Percentiles rank a stretch among this genome's conserved stretches.
Evolutionary conservation across 2,113 vertebrate genomes (phyloP).

Genomic region (Cyanoderma ruficeps): DNA sequence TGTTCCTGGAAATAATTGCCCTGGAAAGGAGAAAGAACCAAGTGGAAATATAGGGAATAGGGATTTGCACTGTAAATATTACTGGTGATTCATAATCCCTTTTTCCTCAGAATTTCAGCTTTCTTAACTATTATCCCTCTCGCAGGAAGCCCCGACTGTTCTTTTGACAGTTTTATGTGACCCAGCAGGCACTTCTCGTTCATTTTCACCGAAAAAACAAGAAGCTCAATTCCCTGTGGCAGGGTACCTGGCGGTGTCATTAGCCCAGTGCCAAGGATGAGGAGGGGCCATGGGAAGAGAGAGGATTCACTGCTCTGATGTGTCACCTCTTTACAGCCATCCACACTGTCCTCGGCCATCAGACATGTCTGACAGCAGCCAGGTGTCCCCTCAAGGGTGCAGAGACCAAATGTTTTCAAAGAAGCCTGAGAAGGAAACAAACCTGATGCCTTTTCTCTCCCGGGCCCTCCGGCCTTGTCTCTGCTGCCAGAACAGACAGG

Average conservation of each 20-base stretch:
- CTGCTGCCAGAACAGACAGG: not conserved
- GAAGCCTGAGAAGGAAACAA: not conserved
- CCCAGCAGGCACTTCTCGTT: conserved; percentile 47
- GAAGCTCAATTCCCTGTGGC: not conserved
- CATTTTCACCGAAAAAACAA: conserved; percentile 48
- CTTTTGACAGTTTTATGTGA: conserved; percentile 53
- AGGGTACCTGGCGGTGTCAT: not conserved
- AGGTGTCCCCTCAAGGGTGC: not conserved
- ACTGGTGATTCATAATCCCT: conserved; percentile 38
- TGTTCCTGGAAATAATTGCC: not conserved
- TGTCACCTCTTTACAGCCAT: not conserved
- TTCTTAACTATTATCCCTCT: conserved; percentile 56
- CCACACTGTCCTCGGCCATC: not conserved
- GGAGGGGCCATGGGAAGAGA: not conserved
- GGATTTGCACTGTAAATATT: conserved; percentile 21
- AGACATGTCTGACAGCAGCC: not conserved
- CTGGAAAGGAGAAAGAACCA: not conserved
- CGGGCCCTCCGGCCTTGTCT: not conserved
- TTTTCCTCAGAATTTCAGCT: conserved; percentile 41
- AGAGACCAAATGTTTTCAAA: not conserved
- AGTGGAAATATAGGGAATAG: not conserved
- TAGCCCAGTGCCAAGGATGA: not conserved
- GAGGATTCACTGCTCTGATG: not conserved
- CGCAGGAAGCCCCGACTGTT: not conserved
- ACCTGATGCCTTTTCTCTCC: not conserved